These are phyloP conservation scores for Magallana ariakensis DNA, from an alignment of 1,140 invertebrate species.

Conservation along the genomic window DNA sequence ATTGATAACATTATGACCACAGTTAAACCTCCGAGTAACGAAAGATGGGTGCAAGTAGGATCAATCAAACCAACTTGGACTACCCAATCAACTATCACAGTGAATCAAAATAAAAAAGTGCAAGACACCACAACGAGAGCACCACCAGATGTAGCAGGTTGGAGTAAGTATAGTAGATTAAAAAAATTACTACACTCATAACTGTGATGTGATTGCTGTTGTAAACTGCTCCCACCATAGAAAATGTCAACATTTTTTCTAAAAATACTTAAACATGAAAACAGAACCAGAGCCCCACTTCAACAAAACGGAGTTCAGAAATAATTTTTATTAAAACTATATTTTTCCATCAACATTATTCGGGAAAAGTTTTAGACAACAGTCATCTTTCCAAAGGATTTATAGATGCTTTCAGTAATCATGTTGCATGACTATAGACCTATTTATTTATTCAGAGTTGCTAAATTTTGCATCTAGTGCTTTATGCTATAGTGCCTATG, in stretches of 20 bases:
- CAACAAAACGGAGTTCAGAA: too few relatives aligned
- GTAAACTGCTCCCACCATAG: neutral
- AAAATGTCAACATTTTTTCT: too few relatives aligned
- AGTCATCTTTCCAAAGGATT: too few relatives aligned
- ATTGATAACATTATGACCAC: conserved; percentile 14
- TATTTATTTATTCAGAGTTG: conserved; percentile 25
- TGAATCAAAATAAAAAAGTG: conserved; percentile 22
- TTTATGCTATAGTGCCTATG: neutral
- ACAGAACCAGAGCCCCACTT: too few relatives aligned
- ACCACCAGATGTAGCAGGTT: conserved; percentile 10
- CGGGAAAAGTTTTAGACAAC: too few relatives aligned
- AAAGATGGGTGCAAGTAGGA: conserved; percentile 37
- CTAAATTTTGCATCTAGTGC: neutral
- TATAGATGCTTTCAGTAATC: neutral
- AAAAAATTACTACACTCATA: neutral
- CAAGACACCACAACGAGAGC: neutral
- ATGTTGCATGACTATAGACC: conserved; percentile 12
- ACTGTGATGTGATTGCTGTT: conserved; percentile 1
- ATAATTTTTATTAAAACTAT: too few relatives aligned
- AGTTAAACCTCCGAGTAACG: conserved; percentile 6
- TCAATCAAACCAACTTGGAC: conserved; percentile 14
- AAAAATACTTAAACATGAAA: too few relatives aligned
- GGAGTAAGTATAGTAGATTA: neutral
- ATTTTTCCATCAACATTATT: too few relatives aligned
- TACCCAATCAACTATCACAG: conserved; percentile 5